Evolutionary conservation across 2,888 invertebrate genomes (phyloP).

Genomic region (Miltochrista miniata): DNA sequence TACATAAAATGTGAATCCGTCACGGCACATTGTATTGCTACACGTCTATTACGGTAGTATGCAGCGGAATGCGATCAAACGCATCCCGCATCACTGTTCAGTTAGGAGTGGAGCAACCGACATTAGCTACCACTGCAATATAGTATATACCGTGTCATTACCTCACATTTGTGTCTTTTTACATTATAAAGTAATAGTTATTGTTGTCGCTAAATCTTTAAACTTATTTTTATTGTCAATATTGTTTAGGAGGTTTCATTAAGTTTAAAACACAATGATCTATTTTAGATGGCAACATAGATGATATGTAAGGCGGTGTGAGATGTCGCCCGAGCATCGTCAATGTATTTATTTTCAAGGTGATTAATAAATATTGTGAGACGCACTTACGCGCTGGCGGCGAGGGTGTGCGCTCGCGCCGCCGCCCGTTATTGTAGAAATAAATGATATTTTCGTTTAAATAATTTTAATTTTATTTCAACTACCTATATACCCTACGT

Average conservation of each 20-base stretch:
- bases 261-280: slow-evolving; percentile 67
- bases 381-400: slow-evolving; percentile 67
- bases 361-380: slow-evolving; percentile 78
- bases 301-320: slow-evolving; percentile 66
- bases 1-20: slow-evolving; percentile 25
- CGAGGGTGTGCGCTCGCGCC: slow-evolving; percentile 51
- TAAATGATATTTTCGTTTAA: slow-evolving; percentile 84
- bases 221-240: slow-evolving; percentile 69
- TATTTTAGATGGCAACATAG: slow-evolving; percentile 72
- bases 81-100: slow-evolving; percentile 44
- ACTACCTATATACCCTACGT: not conserved
- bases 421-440: slow-evolving; percentile 78
- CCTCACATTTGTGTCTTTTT: slow-evolving; percentile 74
- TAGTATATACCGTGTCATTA: slow-evolving; percentile 69
- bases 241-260: slow-evolving; percentile 69
- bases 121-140: slow-evolving; percentile 53
- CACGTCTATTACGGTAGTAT: slow-evolving; percentile 13
- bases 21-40: slow-evolving; percentile 28
- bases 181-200: slow-evolving; percentile 68
- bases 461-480: slow-evolving; percentile 63
- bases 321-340: slow-evolving; percentile 59
- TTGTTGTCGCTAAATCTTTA: slow-evolving; percentile 75
- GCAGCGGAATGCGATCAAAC: slow-evolving; percentile 3
- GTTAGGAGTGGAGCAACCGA: slow-evolving; percentile 59
- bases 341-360: slow-evolving; percentile 75